Evolutionary conservation across 2,797 vertebrate genomes (phyloP), one percentile per base, ranked within the genome.

Genomic region (Anolis apletophallus): DNA sequence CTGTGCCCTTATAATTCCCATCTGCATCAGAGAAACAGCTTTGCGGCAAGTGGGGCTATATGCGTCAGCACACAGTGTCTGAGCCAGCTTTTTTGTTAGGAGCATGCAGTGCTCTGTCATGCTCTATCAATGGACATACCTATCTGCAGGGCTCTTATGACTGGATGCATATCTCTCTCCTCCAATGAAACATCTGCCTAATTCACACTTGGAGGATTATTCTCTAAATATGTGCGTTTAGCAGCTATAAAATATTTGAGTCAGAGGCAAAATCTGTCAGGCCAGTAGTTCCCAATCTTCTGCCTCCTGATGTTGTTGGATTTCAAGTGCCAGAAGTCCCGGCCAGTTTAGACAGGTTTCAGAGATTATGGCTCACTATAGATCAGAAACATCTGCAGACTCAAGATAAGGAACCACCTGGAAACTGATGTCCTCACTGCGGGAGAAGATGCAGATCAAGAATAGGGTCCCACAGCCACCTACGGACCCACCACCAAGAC

Each of bases 41-140:
- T 3, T 29, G 2, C 54, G 57, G 46, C 34, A 87, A 16, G 23
- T n/a, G 8, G 21, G 50, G 26, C 1, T 55, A 3, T 19, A 50
- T 50, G 83, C 5, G 1, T 0, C 0, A 0, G 79, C 0, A 1
- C 80, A 50, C 71, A 87, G 19, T 36, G 40, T 52, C 55, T 69
- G 80, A 68, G 19, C 1, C 67, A 50, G 11, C 1, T 7, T 19
- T 3, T 40, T 67, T 80, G 46, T 75, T 54, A 23, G 13, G 54
- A 34, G 17, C 73, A 17, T 73, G 40, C 1, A 75, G 17, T 52
- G 11, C 29, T 26, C 10, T 71, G 74, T 46, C 61, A 59, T 55
- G 74, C 36, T 0, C 0, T 17, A 34, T 3, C 89, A 32, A 21
- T 72, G 57, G 16, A n/a, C 2, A 57, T 26, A 7, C 8, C 1